These are phyloP conservation scores for Augochlorella aurata DNA, from an alignment of 2,888 invertebrate species.

Conservation along the genomic window DNA sequence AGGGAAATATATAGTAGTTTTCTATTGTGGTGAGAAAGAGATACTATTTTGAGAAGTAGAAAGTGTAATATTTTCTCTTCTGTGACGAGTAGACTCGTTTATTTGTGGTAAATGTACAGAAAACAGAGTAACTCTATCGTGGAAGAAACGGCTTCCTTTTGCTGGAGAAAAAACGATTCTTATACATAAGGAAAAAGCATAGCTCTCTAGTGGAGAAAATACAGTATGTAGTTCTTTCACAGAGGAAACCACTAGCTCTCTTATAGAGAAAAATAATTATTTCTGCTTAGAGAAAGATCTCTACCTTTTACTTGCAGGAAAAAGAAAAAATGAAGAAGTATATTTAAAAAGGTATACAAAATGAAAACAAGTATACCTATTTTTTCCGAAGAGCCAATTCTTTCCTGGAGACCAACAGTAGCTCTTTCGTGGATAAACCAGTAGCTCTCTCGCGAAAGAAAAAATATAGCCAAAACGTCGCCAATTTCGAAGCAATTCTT, in stretches of 20 bases:
- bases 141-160: background rate
- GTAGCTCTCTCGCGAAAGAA: too few species aligned
- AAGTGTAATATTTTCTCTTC: background rate
- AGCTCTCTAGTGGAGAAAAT: background rate
- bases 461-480: too few species aligned
- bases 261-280: too few species aligned
- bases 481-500: background rate
- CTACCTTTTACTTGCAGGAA: too few species aligned
- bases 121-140: background rate
- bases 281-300: too few species aligned
- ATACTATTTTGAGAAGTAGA: background rate
- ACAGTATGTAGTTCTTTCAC: too few species aligned
- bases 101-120: background rate
- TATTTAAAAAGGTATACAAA: background rate
- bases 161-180: background rate
- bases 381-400: background rate
- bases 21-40: too few species aligned
- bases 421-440: too few species aligned
- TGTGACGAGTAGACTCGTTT: background rate
- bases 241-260: background rate
- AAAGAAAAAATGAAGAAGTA: too few species aligned
- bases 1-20: too few species aligned
- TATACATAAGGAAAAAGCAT: background rate
- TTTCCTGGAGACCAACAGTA: too few species aligned
- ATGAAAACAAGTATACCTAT: background rate